phyloP scores from a whole-genome alignment of 2,797 vertebrate species.

The Trichosurus vulpecula region DNA sequence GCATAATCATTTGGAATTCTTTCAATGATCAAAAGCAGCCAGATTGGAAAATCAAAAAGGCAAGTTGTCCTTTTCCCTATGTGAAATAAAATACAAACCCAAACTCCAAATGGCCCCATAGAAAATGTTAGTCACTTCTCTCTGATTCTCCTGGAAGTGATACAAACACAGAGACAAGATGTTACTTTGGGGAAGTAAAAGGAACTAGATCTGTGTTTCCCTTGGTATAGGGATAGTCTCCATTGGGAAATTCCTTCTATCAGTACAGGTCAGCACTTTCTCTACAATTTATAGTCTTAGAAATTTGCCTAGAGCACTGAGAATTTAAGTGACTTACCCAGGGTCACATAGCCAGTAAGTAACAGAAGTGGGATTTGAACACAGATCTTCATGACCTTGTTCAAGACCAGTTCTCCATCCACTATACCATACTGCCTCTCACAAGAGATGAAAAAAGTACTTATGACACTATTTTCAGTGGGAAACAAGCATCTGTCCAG shows the following conservation, averaged over 20 bases:
- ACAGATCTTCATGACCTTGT: background rate
- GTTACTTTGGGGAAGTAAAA: background rate
- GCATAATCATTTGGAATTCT: background rate
- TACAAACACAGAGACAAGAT: background rate
- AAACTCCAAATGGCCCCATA: background rate
- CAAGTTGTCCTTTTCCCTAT: background rate
- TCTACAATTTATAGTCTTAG: background rate
- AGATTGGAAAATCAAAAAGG: slow-evolving; percentile 5
- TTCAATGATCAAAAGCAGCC: background rate
- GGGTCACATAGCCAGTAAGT: background rate
- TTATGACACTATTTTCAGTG: background rate
- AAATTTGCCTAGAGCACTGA: background rate
- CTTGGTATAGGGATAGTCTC: background rate
- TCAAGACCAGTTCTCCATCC: background rate
- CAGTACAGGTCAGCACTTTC: background rate
- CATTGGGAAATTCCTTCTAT: background rate
- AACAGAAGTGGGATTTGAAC: background rate
- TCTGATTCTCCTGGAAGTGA: background rate
- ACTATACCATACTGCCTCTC: background rate
- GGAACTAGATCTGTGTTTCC: background rate
- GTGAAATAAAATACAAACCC: background rate
- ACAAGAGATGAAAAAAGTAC: background rate
- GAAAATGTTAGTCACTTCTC: background rate
- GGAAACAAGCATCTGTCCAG: background rate
- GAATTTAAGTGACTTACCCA: background rate